These are phyloP conservation scores for Ophthalmolycus amberensis DNA, from an alignment of 2,113 vertebrate genomes.

Conservation along the genomic window DNA sequence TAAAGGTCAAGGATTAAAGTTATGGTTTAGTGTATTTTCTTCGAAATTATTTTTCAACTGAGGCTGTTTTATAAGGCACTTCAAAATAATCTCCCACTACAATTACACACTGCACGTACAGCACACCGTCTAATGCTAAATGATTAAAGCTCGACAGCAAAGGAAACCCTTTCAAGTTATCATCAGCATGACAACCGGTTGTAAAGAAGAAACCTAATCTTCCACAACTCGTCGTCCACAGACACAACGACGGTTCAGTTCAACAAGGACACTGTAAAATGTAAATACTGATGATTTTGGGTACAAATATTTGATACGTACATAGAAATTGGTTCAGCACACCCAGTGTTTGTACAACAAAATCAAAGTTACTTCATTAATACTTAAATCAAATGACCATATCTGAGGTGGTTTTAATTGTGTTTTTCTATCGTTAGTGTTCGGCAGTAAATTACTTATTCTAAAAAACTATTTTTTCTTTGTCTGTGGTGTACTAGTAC, in stretches of 20 bases:
- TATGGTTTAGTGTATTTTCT: conserved; percentile 9
- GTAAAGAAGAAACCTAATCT: neutral
- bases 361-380: conserved; percentile 2
- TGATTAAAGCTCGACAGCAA: conserved; percentile 30
- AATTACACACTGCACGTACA: neutral
- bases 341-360: conserved; percentile 22
- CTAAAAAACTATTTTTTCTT: neutral
- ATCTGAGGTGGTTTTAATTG: neutral
- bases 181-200: neutral
- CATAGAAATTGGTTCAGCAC: neutral
- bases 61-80: conserved; percentile 57
- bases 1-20: neutral
- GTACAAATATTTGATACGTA: neutral
- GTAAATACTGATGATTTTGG: conserved; percentile 47
- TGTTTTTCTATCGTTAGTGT: conserved; percentile 27
- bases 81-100: conserved; percentile 14
- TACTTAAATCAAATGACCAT: conserved; percentile 3
- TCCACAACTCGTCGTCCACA: neutral
- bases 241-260: neutral
- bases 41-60: neutral
- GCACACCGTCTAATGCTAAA: neutral
- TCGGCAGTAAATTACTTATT: conserved; percentile 21
- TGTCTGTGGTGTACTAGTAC: neutral
- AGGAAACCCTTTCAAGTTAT: neutral
- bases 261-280: neutral